Percentiles rank a stretch among this genome's conserved stretches.
phyloP scores from a whole-genome alignment of 2,113 vertebrate genomes.

The Tyto alba region DNA sequence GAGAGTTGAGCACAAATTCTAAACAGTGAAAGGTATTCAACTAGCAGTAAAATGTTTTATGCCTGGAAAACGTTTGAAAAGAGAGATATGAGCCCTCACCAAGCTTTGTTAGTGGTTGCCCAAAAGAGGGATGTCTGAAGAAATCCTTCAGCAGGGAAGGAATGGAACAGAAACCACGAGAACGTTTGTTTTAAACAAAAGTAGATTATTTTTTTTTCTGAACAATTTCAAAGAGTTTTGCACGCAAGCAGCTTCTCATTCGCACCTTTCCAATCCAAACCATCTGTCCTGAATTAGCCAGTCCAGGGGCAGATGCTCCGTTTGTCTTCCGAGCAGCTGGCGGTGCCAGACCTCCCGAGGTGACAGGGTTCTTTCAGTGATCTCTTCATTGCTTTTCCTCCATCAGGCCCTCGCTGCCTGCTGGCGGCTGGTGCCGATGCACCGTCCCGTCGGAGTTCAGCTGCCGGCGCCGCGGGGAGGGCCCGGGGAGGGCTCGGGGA shows the following conservation, averaged over 20 bases:
- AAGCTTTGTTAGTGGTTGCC: neutral
- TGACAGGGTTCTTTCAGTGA: neutral
- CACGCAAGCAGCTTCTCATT: neutral
- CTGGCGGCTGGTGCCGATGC: accelerated
- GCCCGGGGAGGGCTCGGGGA: too few species aligned
- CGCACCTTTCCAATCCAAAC: neutral
- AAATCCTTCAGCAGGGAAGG: neutral
- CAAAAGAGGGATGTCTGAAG: neutral
- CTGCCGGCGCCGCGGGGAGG: too few species aligned
- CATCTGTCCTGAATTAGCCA: neutral
- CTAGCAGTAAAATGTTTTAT: neutral
- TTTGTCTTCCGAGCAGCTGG: neutral
- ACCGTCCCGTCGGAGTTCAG: too few species aligned
- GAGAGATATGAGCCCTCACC: neutral
- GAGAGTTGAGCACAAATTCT: neutral
- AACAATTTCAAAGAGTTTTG: neutral
- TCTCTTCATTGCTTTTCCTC: neutral
- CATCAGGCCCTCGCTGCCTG: neutral
- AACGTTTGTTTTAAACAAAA: neutral
- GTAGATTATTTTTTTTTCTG: neutral
- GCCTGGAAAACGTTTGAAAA: neutral
- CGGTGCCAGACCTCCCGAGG: neutral
- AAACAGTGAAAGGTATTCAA: neutral
- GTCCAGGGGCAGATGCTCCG: neutral
- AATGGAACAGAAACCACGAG: neutral